These are phyloP conservation scores for Dione juno DNA, from an alignment of 2,888 invertebrate genomes.

Conservation along the genomic window DNA sequence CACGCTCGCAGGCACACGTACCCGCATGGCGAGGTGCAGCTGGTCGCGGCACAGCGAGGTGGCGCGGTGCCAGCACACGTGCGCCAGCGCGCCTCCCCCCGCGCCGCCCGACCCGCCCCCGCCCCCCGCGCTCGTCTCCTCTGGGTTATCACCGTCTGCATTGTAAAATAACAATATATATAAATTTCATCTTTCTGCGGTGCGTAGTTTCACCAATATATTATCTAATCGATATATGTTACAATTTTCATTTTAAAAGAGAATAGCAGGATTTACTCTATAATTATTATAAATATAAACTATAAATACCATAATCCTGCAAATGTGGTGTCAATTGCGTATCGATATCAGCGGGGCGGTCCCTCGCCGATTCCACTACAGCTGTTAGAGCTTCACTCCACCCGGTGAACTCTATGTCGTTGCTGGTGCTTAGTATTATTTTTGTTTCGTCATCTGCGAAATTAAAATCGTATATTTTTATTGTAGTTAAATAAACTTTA, in stretches of 20 bases:
- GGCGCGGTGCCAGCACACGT: constrained; percentile 99
- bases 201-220: too few relatives aligned
- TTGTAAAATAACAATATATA: too few relatives aligned
- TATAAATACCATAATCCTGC: constrained; percentile 56
- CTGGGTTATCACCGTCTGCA: too few relatives aligned
- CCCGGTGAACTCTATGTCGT: constrained; percentile 91
- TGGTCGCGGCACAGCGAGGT: constrained; percentile 83
- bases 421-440: constrained; percentile 93
- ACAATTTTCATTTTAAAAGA: neutral
- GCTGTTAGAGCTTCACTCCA: constrained; percentile 92
- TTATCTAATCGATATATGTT: too few relatives aligned
- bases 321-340: constrained; percentile 65
- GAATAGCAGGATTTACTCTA: too few relatives aligned
- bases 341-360: constrained; percentile 53
- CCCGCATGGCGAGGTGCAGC: constrained; percentile 73
- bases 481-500: too few relatives aligned
- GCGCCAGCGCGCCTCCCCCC: constrained; percentile 88
- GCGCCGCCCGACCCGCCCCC: constrained; percentile 31
- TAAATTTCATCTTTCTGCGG: too few relatives aligned
- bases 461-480: too few relatives aligned
- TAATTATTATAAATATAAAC: too few relatives aligned
- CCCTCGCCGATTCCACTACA: constrained; percentile 62
- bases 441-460: constrained; percentile 85
- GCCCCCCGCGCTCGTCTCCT: neutral
- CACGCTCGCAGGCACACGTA: too few relatives aligned